phyloP scores from a whole-genome alignment of 2,888 invertebrate genomes.

The Dynastes hyllus region DNA sequence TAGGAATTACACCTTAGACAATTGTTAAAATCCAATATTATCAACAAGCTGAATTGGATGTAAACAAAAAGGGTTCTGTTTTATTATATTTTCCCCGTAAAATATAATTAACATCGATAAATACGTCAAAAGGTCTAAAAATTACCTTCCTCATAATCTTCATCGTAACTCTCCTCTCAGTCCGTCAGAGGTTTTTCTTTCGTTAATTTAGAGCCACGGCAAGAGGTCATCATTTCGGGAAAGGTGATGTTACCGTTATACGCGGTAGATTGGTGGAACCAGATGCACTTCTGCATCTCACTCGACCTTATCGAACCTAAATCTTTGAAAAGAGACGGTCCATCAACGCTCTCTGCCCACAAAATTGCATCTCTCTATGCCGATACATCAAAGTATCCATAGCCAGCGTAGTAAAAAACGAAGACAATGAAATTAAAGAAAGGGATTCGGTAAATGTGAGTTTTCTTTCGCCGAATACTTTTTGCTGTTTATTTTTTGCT shows the following conservation, averaged over 20 bases:
- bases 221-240: conserved; percentile 42
- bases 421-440: background rate
- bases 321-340: conserved; percentile 27
- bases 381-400: conserved; percentile 28
- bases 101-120: background rate
- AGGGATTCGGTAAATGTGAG: conserved; percentile 7
- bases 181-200: conserved; percentile 17
- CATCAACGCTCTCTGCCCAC: conserved; percentile 5
- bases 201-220: conserved; percentile 18
- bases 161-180: conserved; percentile 18
- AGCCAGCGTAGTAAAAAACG: background rate
- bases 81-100: no score
- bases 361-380: conserved; percentile 19
- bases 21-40: no score
- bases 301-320: conserved; percentile 15
- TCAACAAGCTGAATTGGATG: no score
- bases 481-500: background rate
- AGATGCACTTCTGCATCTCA: conserved; percentile 31
- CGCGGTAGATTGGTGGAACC: conserved; percentile 4
- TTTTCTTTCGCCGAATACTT: conserved; percentile 2
- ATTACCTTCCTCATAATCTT: background rate
- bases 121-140: background rate
- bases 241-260: conserved; percentile 46
- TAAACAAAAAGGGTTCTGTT: no score
- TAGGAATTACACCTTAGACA: no score